Base-by-base conservation (phyloP, 1,140 invertebrate genomes). In the Diabrotica virgifera region DNA sequence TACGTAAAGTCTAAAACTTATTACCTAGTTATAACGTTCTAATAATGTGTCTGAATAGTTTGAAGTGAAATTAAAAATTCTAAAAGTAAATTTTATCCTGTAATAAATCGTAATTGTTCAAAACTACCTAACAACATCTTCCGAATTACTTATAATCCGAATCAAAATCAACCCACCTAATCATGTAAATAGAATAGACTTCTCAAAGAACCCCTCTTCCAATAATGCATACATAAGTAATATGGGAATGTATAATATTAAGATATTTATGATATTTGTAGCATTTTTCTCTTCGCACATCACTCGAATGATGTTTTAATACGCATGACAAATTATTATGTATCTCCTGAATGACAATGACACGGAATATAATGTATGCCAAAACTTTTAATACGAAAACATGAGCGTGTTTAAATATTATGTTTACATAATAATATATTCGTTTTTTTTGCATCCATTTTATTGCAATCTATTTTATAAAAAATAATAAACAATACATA, bases 141-240 rank as follows among this genome's bases (percentile, higher is more conserved):
- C 52, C 36, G 59, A 58, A 56, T 59, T 36, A 59, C 38, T 55
- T 61, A 60, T 67, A 62, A 62, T 67, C 68, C 40, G 59, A 60
- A 54, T 56, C 50, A 64, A 62, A 60, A 54, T 56, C 50, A 64
- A 62, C 64, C 64, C 57, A 67, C 59, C 65, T 72, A 72, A 72
- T 72, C 71, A 65, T 70, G 70, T 72, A 66, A 68, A 72, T 72
- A 64, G 60, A 4, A 58, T 55, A 66, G 40, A n/a, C 50, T 52
- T 67, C 62, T n/a, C 56, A 40, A 61, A 58, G 62, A 61, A 66
- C 67, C 61, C 65, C 64, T 57, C 61, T 51, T 59, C 59, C 59
- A 62, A 66, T 62, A 62, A 66, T 66, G 64, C 64, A 66, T 66
- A 66, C 60, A 63, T 67, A 67, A 54, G 57, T 66, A 66, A 61